Percentiles rank a stretch among this genome's conserved stretches.
Evolutionary conservation across 1,140 invertebrate species (phyloP).

Genomic region (Myzus persicae): DNA sequence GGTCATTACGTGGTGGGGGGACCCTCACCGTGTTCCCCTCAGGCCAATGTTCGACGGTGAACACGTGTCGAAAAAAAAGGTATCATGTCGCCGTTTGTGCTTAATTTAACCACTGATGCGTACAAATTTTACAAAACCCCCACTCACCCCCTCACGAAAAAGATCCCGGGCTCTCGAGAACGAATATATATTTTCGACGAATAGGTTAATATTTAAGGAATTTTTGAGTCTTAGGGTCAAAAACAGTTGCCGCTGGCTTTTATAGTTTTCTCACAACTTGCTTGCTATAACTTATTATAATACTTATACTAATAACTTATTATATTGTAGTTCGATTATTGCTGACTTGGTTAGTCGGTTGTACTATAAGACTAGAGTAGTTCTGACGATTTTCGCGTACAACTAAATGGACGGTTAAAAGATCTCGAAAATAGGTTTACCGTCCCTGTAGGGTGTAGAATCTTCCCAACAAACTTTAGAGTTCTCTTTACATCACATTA

Average conservation of each 20-base stretch:
- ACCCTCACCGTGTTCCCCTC: neutral
- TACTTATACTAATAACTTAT: neutral
- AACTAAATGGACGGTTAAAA: neutral
- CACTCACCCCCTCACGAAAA: neutral
- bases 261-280: neutral
- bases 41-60: neutral
- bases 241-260: neutral
- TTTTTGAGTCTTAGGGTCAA: neutral
- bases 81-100: neutral
- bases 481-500: neutral
- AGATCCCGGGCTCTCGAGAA: neutral
- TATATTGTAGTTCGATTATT: too few relatives aligned
- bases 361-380: neutral
- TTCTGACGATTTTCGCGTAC: neutral
- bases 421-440: neutral
- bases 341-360: too few relatives aligned
- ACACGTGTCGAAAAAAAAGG: constrained; percentile 20
- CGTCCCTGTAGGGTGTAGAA: too few relatives aligned
- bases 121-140: neutral
- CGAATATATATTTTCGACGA: neutral
- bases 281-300: neutral
- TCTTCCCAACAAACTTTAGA: neutral
- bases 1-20: neutral
- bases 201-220: neutral
- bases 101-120: neutral